phyloP scores from a whole-genome alignment of 2,113 vertebrate species.

The Nycticryphes semicollaris region DNA sequence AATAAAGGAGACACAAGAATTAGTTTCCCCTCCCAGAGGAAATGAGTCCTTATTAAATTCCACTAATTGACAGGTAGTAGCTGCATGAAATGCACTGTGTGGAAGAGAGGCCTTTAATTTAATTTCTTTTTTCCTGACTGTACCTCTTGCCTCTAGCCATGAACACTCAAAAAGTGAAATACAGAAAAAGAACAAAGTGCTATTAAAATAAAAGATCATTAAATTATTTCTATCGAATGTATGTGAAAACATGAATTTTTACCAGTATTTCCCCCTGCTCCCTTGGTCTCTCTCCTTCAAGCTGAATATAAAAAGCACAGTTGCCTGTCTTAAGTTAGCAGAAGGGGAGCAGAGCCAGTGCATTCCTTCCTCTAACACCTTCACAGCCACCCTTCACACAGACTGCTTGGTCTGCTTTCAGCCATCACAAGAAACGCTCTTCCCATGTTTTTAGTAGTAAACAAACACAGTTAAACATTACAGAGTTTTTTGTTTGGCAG shows the following conservation, averaged over 20 bases:
- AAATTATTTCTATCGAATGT: not conserved
- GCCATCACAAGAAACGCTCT: conserved; percentile 73
- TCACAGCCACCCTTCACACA: conserved; percentile 73
- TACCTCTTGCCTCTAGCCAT: not conserved
- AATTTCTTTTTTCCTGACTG: not conserved
- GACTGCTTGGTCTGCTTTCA: conserved; percentile 72
- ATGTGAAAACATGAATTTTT: not conserved
- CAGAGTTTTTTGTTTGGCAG: conserved; percentile 1
- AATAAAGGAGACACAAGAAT: not conserved
- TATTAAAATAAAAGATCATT: not conserved
- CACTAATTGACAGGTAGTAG: conserved; percentile 4
- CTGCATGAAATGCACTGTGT: not conserved
- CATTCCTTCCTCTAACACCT: conserved; percentile 77
- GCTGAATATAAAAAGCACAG: conserved; percentile 32
- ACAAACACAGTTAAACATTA: conserved; percentile 22
- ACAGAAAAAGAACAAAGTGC: not conserved
- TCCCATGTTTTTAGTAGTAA: conserved; percentile 71
- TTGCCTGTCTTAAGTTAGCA: conserved; percentile 71
- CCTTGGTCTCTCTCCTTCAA: not conserved
- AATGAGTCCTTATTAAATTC: conserved; percentile 16
- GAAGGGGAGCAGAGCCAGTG: conserved; percentile 68
- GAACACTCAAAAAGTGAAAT: not conserved
- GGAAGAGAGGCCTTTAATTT: not conserved
- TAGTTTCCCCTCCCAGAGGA: not conserved
- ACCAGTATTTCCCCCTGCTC: not conserved